Percentiles rank a stretch among this genome's conserved stretches.
Evolutionary conservation across 2,888 invertebrate genomes (phyloP).

Genomic region (Eretmocerus hayati): DNA sequence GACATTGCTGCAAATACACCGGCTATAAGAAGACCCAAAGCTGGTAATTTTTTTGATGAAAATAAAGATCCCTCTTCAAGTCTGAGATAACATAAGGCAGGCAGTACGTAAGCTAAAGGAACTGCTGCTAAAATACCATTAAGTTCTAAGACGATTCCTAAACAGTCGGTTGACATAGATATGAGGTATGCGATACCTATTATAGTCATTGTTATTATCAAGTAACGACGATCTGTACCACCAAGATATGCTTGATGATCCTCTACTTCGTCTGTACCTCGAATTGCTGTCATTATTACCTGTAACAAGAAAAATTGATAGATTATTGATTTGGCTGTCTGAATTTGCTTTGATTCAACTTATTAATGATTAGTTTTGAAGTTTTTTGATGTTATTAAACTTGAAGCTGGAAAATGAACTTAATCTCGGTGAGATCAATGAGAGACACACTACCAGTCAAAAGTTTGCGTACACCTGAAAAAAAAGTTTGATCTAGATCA

Average conservation of each 20-base stretch:
- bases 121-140: constrained; percentile 79
- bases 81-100: constrained; percentile 70
- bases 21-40: constrained; percentile 62
- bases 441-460: too few relatives aligned
- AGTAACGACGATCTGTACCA: constrained; percentile 51
- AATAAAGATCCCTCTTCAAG: constrained; percentile 65
- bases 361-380: too few relatives aligned
- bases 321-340: too few relatives aligned
- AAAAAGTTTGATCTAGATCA: too few relatives aligned
- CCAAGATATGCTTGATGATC: constrained; percentile 45
- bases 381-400: too few relatives aligned
- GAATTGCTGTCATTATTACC: constrained; percentile 42
- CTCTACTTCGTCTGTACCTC: constrained; percentile 39
- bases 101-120: constrained; percentile 74
- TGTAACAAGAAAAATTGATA: too few relatives aligned
- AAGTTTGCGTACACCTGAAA: too few relatives aligned
- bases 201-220: constrained; percentile 60
- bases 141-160: constrained; percentile 73
- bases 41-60: constrained; percentile 63
- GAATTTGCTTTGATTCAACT: too few relatives aligned
- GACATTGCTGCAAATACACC: constrained; percentile 58
- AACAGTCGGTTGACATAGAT: constrained; percentile 75
- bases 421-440: too few relatives aligned
- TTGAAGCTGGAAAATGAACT: too few relatives aligned
- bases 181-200: constrained; percentile 63